These are phyloP conservation scores for Ceratotherium simum DNA, from an alignment of 2,113 vertebrate species.

Conservation along the genomic window DNA sequence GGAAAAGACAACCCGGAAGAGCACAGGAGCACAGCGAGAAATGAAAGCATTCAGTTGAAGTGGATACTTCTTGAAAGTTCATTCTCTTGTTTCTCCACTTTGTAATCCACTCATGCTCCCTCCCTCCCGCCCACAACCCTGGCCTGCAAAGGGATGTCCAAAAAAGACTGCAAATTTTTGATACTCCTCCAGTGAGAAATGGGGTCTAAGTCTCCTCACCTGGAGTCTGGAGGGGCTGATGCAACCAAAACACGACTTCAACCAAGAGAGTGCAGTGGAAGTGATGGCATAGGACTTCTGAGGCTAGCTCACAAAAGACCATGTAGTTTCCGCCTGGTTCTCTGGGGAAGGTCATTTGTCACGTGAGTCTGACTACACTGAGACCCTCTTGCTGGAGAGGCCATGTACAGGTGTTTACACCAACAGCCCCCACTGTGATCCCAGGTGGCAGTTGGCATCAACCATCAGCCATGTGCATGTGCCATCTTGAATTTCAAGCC, in stretches of 20 bases:
- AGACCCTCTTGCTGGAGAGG: background rate
- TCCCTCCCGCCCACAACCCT: too few species aligned
- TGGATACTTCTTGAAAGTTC: background rate
- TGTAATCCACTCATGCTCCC: background rate
- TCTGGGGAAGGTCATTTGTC: background rate
- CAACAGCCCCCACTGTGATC: background rate
- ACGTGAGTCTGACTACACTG: background rate
- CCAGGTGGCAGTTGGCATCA: background rate
- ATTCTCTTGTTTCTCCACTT: background rate
- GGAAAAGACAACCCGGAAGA: background rate
- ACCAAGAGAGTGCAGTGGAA: background rate
- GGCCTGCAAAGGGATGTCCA: background rate
- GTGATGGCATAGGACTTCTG: background rate
- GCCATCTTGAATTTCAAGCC: background rate
- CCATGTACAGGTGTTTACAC: background rate
- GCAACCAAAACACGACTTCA: background rate
- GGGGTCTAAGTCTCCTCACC: background rate
- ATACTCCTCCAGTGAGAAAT: background rate
- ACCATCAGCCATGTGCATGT: accelerated
- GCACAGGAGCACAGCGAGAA: background rate
- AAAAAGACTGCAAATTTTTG: background rate
- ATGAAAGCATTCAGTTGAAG: background rate
- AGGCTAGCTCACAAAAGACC: background rate
- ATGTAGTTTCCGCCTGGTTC: background rate
- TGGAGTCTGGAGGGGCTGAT: background rate